Evolutionary conservation across 2,113 vertebrate species (phyloP), one percentile per base, ranked within the genome.

Genomic region (Lepus americanus): DNA sequence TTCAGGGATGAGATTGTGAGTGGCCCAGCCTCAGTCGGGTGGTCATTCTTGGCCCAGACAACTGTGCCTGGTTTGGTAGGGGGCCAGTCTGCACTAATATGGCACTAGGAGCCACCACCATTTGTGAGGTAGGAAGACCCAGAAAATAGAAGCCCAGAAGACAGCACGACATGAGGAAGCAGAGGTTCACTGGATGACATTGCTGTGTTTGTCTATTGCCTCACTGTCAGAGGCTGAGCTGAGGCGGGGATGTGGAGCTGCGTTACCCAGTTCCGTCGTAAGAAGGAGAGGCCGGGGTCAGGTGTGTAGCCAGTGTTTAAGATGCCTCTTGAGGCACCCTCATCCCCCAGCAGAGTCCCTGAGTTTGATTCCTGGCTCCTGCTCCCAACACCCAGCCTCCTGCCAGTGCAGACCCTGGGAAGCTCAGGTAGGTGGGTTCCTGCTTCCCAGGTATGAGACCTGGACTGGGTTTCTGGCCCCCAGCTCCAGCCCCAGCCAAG

Each of bases 171-270:
- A 5, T 27, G 44, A 80, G n/a, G 9, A n/a, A 73, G 12, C 64
- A 14, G 36, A 80, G 31, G 3, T 14, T 85, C 31, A 61, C 79
- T 92, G 73, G 5, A 27, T 61, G 76, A 70, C 13, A 64, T 90
- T 87, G 88, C 72, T 90, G 20, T 74, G 19, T n/a, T 85, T 70
- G 61, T 63, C 90, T 72, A 33, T 82, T 55, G 78, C 31, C 64
- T 87, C 31, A 74, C 93, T 94, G 93, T 86, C 51, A 69, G 80
- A 95, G 89, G 70, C 31, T 25, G 6, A 31, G 36, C 39, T 25
- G 67, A 85, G 27, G 36, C 63, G 80, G 27, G 36, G 1, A 16
- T 63, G 49, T 87, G 25, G 49, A 78, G 31, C 23, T 29, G 25
- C 49, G 73, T 84, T 69, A 12, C 61, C 61, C 8, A 36, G 36